Evolutionary conservation across 2,888 invertebrate genomes (phyloP).

Genomic region (Eupithecia vulgata): DNA sequence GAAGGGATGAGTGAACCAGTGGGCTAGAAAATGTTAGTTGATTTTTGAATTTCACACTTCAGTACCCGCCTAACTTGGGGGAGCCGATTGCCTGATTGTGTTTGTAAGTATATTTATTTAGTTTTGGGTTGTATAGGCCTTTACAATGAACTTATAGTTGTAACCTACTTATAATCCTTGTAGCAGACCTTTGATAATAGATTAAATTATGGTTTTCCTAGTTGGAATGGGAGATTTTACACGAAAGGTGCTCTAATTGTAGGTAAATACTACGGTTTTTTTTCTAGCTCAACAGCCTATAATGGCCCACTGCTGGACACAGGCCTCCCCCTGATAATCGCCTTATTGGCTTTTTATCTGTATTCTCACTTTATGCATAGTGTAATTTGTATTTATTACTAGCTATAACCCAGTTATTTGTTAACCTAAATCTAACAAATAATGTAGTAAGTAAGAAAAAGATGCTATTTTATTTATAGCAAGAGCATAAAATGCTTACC

Average conservation of each 20-base stretch:
- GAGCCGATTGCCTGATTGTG: slow-evolving; percentile 54
- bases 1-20: slow-evolving; percentile 75
- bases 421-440: not conserved
- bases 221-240: not conserved
- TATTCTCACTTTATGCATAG: not conserved
- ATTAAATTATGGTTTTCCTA: not conserved
- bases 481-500: not conserved
- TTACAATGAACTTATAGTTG: not conserved
- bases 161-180: not conserved
- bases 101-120: slow-evolving; percentile 50
- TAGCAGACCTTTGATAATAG: not conserved
- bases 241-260: not conserved
- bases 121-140: slow-evolving; percentile 4
- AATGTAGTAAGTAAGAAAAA: not conserved
- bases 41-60: slow-evolving; percentile 81
- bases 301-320: too few species aligned
- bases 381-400: not conserved
- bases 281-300: too few species aligned
- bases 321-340: too few species aligned
- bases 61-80: slow-evolving; percentile 65
- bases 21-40: slow-evolving; percentile 81
- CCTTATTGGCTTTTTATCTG: too few species aligned
- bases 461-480: not conserved
- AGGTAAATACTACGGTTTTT: not conserved
- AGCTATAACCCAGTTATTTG: not conserved